Evolutionary conservation across 2,888 invertebrate species (phyloP).

Genomic region (Agriopis aurantiaria): DNA sequence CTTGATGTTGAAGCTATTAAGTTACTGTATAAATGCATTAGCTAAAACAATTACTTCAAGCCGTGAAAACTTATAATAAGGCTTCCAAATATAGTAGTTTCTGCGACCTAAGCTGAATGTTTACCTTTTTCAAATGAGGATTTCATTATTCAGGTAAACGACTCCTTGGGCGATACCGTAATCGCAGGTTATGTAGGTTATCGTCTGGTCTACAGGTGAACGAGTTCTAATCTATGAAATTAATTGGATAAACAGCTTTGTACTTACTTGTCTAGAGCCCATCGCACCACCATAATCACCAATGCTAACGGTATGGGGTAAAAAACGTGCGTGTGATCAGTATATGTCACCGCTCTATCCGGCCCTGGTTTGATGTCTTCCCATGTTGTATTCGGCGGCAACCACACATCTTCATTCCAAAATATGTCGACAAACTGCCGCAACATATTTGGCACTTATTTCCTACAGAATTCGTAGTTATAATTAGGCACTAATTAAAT

Average conservation of each 20-base stretch:
- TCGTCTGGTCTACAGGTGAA: conserved; percentile 41
- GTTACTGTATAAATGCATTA: neutral
- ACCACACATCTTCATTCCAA: conserved; percentile 96
- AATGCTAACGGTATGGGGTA: conserved; percentile 94
- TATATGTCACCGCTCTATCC: conserved; percentile 90
- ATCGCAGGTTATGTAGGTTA: conserved; percentile 46
- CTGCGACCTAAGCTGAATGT: neutral
- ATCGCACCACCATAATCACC: conserved; percentile 91
- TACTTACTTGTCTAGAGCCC: conserved; percentile 94
- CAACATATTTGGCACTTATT: conserved; percentile 64
- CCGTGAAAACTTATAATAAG: too few species aligned
- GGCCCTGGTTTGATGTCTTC: conserved; percentile 92
- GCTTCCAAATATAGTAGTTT: neutral
- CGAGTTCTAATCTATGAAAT: conserved; percentile 26
- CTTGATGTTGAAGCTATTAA: neutral
- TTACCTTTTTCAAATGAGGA: conserved; percentile 29
- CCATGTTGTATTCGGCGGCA: conserved; percentile 97
- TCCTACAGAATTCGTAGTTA: conserved; percentile 24
- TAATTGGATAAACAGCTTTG: conserved; percentile 25
- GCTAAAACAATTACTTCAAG: too few species aligned
- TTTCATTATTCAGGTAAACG: conserved; percentile 17
- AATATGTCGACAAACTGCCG: conserved; percentile 83
- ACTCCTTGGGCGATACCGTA: conserved; percentile 23
- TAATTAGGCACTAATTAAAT: conserved; percentile 33
- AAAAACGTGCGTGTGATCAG: conserved; percentile 92